phyloP scores from a whole-genome alignment of 2,888 invertebrate genomes.

The Campoletis raptor region DNA sequence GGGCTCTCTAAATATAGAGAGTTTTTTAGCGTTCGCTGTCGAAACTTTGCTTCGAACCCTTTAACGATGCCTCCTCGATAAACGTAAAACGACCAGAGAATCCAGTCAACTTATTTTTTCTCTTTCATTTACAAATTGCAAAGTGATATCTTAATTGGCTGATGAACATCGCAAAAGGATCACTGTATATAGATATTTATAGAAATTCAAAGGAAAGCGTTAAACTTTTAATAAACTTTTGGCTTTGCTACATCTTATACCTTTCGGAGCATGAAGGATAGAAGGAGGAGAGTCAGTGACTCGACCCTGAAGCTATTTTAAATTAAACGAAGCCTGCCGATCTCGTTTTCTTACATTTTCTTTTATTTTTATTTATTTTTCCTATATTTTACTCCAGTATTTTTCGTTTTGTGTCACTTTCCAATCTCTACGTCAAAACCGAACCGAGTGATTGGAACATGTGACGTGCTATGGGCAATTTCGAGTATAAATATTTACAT shows the following conservation, averaged over 20 bases:
- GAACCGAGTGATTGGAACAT: not conserved
- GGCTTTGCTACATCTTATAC: conserved; percentile 50
- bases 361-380: not conserved
- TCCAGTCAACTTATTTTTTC: conserved; percentile 62
- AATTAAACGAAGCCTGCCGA: not conserved
- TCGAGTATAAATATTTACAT: not conserved
- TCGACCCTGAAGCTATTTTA: conserved; percentile 3
- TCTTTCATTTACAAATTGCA: conserved; percentile 72
- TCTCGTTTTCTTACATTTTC: conserved; percentile 59
- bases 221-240: conserved; percentile 81
- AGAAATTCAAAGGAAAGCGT: conserved; percentile 59
- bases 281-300: not conserved
- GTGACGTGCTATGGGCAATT: not conserved
- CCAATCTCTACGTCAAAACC: not conserved
- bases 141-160: conserved; percentile 79
- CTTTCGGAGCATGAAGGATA: not conserved
- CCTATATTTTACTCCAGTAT: not conserved
- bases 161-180: conserved; percentile 61
- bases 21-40: conserved; percentile 35
- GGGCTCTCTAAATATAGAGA: conserved; percentile 34
- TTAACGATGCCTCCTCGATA: conserved; percentile 57
- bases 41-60: conserved; percentile 58
- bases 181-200: conserved; percentile 7
- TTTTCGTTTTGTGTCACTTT: not conserved
- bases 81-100: conserved; percentile 22